A percentile compares a stretch with the other conserved stretches of the same genome.
Conservation (phyloP, 2,797 vertebrate genomes). For the Helicolenus hilgendorfi region DNA sequence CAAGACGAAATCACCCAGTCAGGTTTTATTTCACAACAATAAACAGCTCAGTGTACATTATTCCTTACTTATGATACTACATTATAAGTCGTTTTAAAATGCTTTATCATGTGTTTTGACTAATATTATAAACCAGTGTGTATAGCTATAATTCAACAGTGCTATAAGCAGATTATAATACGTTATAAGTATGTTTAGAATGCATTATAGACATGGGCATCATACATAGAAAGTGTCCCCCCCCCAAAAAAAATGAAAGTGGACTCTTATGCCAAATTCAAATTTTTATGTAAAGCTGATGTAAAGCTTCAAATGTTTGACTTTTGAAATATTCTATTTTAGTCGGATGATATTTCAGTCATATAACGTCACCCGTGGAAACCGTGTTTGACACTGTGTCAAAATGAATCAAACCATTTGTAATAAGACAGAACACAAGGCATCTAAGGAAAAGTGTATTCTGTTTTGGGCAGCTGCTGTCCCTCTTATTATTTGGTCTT, state of each 20-base stretch:
- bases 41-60: too few species aligned
- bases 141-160: neutral
- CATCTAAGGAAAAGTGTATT: conserved; percentile 20
- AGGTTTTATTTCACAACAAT: too few species aligned
- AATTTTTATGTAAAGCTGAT: neutral
- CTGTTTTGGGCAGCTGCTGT: conserved; percentile 41
- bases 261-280: neutral
- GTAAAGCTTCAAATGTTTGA: neutral
- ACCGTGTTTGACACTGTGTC: conserved; percentile 54
- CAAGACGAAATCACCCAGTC: too few species aligned
- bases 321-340: conserved; percentile 35
- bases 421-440: conserved; percentile 32
- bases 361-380: neutral
- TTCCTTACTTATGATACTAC: neutral
- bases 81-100: neutral
- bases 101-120: neutral
- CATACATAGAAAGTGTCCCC: neutral
- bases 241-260: neutral
- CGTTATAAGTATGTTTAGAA: neutral
- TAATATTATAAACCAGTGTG: neutral
- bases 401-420: conserved; percentile 41
- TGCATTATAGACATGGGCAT: neutral
- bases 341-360: conserved; percentile 40
- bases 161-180: neutral
- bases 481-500: conserved; percentile 36